phyloP scores from a whole-genome alignment of 2,888 invertebrate species.

The Hipparchia semele region DNA sequence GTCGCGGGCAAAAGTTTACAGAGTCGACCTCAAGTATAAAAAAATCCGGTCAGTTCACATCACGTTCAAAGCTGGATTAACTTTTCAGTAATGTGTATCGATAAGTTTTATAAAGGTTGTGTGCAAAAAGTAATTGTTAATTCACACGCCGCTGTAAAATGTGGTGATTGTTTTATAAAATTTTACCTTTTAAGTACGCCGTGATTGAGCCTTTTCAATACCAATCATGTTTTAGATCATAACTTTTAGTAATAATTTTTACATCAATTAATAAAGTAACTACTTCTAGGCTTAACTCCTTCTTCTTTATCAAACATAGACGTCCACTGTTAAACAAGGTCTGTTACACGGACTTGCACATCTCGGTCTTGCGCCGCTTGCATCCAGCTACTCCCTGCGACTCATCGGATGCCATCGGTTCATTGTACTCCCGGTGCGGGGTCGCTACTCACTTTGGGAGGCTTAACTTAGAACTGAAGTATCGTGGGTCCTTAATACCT shows the following conservation, averaged over 20 bases:
- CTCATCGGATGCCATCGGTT: no score
- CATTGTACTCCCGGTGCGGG: no score
- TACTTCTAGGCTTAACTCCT: no score
- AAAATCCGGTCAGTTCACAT: neutral
- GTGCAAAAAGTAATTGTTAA: slow-evolving; percentile 2
- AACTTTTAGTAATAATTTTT: neutral
- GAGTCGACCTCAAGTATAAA: no score
- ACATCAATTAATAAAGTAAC: neutral
- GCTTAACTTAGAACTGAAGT: no score
- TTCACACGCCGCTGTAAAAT: slow-evolving; percentile 8
- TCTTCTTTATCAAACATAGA: no score
- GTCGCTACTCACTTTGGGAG: no score
- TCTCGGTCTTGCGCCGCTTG: neutral
- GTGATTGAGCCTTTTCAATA: neutral
- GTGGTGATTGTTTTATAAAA: neutral
- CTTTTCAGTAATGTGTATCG: slow-evolving; percentile 3
- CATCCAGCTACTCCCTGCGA: no score
- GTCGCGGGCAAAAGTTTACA: no score
- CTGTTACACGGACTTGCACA: neutral
- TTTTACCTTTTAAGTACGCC: neutral
- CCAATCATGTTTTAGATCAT: neutral
- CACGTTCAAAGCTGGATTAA: neutral
- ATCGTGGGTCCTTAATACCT: no score
- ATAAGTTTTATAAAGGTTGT: neutral
- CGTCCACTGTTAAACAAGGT: neutral